Evolutionary conservation across 2,113 vertebrate genomes (phyloP).

Genomic region (Gallinago jamesoni): DNA sequence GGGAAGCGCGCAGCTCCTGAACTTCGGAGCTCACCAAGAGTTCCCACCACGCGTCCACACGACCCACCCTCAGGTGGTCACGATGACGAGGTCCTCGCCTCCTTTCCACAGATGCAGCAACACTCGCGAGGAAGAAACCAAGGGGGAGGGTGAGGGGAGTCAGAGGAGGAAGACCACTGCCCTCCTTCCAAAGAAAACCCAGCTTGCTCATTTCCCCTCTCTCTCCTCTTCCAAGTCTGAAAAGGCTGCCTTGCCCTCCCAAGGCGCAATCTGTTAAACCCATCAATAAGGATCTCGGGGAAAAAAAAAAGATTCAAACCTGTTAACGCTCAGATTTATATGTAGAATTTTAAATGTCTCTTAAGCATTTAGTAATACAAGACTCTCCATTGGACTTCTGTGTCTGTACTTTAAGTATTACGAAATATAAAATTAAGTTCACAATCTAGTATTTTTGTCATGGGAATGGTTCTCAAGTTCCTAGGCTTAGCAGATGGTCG

Average conservation of each 20-base stretch:
- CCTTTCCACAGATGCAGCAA: background rate
- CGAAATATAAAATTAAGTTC: conserved; percentile 54
- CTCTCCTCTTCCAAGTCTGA: background rate
- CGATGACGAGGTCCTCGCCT: background rate
- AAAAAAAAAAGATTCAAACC: background rate
- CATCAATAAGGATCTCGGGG: background rate
- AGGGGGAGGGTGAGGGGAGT: background rate
- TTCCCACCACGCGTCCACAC: background rate
- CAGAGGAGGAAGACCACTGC: background rate
- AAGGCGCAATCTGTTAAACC: background rate
- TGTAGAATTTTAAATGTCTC: background rate
- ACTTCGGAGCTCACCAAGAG: background rate
- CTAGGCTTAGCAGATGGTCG: conserved; percentile 58
- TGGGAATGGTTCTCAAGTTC: conserved; percentile 60
- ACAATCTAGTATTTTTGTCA: conserved; percentile 58
- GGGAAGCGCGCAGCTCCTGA: accelerated
- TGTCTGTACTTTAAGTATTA: conserved; percentile 2
- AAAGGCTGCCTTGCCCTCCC: background rate
- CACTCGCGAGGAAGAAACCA: accelerated
- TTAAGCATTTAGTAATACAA: background rate
- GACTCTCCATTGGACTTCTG: background rate
- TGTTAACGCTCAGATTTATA: background rate
- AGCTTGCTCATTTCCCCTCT: background rate
- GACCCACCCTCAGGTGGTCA: background rate
- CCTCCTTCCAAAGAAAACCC: background rate